phyloP scores from a whole-genome alignment of 2,888 invertebrate species.

The Hymenopus coronatus region DNA sequence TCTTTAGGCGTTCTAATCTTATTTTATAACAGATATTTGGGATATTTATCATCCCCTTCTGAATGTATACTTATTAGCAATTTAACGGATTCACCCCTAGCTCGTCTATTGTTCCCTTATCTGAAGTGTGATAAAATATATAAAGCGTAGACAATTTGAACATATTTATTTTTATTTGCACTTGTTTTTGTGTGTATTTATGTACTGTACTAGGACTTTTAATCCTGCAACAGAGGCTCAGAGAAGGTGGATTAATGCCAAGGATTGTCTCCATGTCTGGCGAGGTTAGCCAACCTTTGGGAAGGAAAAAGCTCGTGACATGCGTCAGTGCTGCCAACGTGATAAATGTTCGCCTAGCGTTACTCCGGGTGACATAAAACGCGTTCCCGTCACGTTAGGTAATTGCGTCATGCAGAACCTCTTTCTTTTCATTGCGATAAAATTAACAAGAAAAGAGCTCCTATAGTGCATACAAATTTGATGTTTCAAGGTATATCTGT shows the following conservation, averaged over 20 bases:
- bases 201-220: neutral
- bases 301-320: neutral
- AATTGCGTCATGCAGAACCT: neutral
- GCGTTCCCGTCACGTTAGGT: neutral
- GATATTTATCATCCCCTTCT: no score
- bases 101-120: no score
- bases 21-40: no score
- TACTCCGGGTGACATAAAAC: neutral
- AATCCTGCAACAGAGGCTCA: neutral
- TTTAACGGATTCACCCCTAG: no score
- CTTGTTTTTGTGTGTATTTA: neutral
- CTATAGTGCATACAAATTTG: neutral
- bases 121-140: no score
- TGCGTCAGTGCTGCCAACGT: neutral
- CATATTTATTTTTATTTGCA: neutral
- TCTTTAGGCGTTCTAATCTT: no score
- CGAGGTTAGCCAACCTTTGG: neutral
- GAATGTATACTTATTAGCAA: no score
- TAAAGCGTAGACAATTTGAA: no score
- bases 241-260: neutral
- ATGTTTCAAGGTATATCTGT: neutral
- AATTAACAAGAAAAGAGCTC: neutral
- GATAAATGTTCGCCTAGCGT: neutral
- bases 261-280: neutral
- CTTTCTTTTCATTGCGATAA: neutral